Conservation (phyloP, 37 sponge, comb jelly and placozoan species). For the Oopsacas minuta region DNA sequence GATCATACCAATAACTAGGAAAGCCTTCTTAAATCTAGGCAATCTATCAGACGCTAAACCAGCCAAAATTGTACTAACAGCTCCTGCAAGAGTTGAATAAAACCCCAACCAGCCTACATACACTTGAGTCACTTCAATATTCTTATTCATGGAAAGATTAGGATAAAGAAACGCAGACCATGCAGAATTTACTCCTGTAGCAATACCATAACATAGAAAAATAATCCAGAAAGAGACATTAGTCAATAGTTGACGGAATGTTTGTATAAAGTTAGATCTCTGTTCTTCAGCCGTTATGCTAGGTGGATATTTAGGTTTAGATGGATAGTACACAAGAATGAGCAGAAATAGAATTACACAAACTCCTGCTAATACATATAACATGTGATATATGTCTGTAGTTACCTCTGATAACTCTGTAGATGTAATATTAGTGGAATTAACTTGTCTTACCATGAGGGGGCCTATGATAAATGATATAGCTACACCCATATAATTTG, state of each 20-base stretch:
- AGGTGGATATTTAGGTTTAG: neutral
- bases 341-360: neutral
- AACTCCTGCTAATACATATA: neutral
- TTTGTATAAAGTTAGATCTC: neutral
- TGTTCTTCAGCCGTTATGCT: neutral
- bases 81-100: neutral
- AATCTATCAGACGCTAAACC: neutral
- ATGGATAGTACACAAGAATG: neutral
- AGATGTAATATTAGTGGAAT: neutral
- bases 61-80: neutral
- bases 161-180: conserved; percentile 4
- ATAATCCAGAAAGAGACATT: neutral
- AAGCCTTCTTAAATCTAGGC: neutral
- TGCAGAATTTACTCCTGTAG: neutral
- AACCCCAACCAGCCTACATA: neutral
- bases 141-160: neutral
- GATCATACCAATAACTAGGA: neutral
- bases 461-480: neutral
- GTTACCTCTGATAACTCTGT: neutral
- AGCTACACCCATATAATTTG: conserved; percentile 1
- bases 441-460: neutral
- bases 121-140: neutral
- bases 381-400: neutral
- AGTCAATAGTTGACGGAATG: neutral
- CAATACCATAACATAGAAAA: neutral